Conservation (phyloP, 92 coral and sea anemone genomes). For the Porites divaricata region DNA sequence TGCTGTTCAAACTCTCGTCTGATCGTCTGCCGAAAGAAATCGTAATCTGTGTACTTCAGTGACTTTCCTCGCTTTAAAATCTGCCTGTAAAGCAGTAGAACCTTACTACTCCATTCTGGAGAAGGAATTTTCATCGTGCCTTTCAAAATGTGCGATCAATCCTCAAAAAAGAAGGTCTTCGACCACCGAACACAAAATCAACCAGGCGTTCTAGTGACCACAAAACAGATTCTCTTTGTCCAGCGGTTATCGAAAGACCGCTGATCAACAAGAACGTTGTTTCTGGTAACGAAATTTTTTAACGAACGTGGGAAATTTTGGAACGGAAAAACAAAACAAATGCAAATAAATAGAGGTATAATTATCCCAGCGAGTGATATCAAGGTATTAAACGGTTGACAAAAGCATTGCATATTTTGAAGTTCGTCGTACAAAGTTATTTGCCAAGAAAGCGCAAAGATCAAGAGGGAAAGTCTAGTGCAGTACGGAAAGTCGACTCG, state of each 20-base stretch:
- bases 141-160: background rate
- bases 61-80: conserved; percentile 72
- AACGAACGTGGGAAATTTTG: conserved; percentile 9
- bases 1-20: conserved; percentile 83
- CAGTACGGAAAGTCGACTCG: background rate
- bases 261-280: background rate
- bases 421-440: background rate
- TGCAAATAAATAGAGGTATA: background rate
- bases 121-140: conserved; percentile 73
- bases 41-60: conserved; percentile 69
- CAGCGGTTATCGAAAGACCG: background rate
- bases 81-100: conserved; percentile 65
- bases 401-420: background rate
- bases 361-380: background rate
- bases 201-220: background rate
- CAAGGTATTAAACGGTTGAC: background rate
- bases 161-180: background rate
- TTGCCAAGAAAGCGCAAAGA: background rate
- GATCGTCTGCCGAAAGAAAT: conserved; percentile 70
- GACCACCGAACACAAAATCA: background rate
- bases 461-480: conserved; percentile 1
- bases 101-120: conserved; percentile 72
- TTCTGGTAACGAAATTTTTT: background rate
- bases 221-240: background rate
- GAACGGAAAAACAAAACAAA: background rate